A percentile compares a stretch with the other conserved stretches of the same genome.
These are phyloP conservation scores for Euglossa dilemma DNA, from an alignment of 1,140 invertebrate species.

Conservation along the genomic window DNA sequence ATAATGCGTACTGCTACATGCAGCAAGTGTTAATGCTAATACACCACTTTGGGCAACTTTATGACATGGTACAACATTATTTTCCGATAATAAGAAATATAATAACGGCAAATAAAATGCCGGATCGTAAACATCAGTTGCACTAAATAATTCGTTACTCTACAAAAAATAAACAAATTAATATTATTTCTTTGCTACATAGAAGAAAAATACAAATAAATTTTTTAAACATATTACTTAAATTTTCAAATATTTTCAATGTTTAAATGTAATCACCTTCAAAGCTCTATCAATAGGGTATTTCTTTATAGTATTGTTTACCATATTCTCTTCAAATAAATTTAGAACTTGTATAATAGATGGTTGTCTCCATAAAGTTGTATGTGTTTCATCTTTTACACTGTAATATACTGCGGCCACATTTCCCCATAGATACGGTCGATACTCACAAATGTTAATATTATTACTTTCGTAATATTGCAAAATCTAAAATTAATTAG, in stretches of 20 bases:
- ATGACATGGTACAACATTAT: slow-evolving; percentile 86
- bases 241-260: slow-evolving; percentile 2
- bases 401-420: slow-evolving; percentile 89
- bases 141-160: slow-evolving; percentile 28
- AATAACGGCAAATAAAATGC: slow-evolving; percentile 88
- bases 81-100: slow-evolving; percentile 85
- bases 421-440: slow-evolving; percentile 91
- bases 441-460: slow-evolving; percentile 86
- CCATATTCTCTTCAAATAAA: slow-evolving; percentile 85
- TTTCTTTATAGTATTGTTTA: slow-evolving; percentile 87
- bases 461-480: slow-evolving; percentile 85
- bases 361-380: slow-evolving; percentile 87
- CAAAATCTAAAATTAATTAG: slow-evolving; percentile 80
- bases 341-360: slow-evolving; percentile 88
- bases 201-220: background rate
- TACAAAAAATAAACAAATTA: slow-evolving; percentile 3
- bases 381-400: slow-evolving; percentile 84
- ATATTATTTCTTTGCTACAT: background rate
- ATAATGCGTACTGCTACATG: slow-evolving; percentile 84
- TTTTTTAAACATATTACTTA: background rate
- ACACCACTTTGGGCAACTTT: slow-evolving; percentile 86
- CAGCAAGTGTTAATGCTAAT: slow-evolving; percentile 85
- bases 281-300: slow-evolving; percentile 83
- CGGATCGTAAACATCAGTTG: slow-evolving; percentile 86
- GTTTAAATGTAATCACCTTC: slow-evolving; percentile 62